Base-by-base conservation (phyloP, 2,888 invertebrate species). In the Sturmia bella region DNA sequence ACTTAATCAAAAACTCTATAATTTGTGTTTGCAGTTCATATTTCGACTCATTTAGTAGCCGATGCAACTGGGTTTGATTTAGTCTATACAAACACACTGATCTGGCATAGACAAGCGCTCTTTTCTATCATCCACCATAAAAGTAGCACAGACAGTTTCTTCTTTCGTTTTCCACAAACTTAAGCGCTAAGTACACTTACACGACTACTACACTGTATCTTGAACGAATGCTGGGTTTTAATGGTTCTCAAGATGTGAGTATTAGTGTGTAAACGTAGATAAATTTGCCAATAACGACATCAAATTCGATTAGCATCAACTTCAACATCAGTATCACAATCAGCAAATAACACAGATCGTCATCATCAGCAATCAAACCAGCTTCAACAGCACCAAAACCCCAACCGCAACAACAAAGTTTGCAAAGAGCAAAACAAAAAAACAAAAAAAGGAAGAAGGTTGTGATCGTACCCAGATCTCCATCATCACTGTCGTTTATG, bases 401-500 rank as follows among this genome's bases (percentile, higher is more conserved):
- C 3, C 7, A 41, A 37, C 13, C 43, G 6, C 13, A 37, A 50
- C 19, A 68, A 19, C 59, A 37, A 39, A 13, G 24, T 5, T 21
- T 21, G 39, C 19, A 12, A 32, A 13, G 7, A 9, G 37, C 1
- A 6, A 9, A 7, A 15, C n/a, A 24, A 39, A 37, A 56, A 43
- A n/a, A 27, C 5, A 13, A 13, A 9, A 2, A n/a, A 7, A 17
- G 39, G 2, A 11, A 19, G 27, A 9, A 45, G 37, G 12, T 9
- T 27, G 17, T 13, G 56, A 15, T 57, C 77, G 43, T 72, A 64
- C 37, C 41, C 69, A 74, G 78, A 70, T 74, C 74, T 66, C 66
- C 78, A 66, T 82, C 82, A 82, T 82, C 73, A 79, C 81, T 76
- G 84, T 76, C 81, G 79, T 79, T 81, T 74, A 78, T 83, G 84